Percentiles rank a stretch among this genome's conserved stretches.
phyloP scores from a whole-genome alignment of 1,140 invertebrate species.

The Luehdorfia chinensis region DNA sequence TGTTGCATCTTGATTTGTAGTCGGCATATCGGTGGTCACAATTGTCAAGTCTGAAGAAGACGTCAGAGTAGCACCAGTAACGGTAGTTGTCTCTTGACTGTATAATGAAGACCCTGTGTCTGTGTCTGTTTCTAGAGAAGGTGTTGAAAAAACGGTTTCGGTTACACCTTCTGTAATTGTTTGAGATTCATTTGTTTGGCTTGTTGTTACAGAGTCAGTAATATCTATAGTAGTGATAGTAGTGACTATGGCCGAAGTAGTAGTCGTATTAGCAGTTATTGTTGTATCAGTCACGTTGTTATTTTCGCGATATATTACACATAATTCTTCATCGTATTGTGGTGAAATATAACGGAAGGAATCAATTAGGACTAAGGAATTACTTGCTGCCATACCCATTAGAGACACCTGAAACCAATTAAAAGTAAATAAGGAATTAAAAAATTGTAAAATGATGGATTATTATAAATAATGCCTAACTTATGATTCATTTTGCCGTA shows the following conservation, averaged over 20 bases:
- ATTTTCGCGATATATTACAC: slow-evolving; percentile 19
- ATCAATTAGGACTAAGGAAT: slow-evolving; percentile 22
- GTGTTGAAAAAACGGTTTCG: slow-evolving; percentile 3
- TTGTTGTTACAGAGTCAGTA: neutral
- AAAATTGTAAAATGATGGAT: neutral
- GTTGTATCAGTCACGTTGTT: neutral
- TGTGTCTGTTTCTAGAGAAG: no score
- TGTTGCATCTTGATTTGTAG: no score
- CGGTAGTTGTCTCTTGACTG: no score
- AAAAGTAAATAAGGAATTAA: neutral
- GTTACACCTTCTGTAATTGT: slow-evolving; percentile 2
- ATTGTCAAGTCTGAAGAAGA: no score
- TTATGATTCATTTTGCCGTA: no score
- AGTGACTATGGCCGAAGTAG: neutral
- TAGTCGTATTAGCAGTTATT: neutral
- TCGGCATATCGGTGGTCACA: no score
- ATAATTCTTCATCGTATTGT: slow-evolving; percentile 12
- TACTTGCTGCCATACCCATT: slow-evolving; percentile 17
- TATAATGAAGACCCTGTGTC: no score
- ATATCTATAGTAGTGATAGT: neutral
- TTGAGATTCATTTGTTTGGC: neutral
- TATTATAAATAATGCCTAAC: no score
- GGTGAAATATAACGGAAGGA: slow-evolving; percentile 27
- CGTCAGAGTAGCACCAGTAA: no score
- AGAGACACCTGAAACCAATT: slow-evolving; percentile 25